These are phyloP conservation scores for Drosophila rufa DNA, from an alignment of 1,140 invertebrate genomes.

Conservation along the genomic window DNA sequence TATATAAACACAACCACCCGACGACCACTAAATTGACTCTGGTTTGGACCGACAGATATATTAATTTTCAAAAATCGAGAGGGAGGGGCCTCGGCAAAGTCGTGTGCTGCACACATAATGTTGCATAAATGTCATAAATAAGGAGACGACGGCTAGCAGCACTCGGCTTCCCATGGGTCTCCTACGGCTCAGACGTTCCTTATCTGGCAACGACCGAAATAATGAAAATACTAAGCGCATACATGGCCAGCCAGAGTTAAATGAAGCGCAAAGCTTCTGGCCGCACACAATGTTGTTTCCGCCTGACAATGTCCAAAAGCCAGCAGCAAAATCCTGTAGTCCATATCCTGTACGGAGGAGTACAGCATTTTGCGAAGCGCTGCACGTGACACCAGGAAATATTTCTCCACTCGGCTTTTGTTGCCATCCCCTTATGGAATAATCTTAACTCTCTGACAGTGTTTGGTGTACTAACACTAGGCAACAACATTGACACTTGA, in stretches of 20 bases:
- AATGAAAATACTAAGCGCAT: slow-evolving; percentile 59
- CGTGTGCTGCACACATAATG: slow-evolving; percentile 63
- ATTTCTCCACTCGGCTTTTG: slow-evolving; percentile 21
- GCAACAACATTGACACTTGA: slow-evolving; percentile 20
- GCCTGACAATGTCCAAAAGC: slow-evolving; percentile 31
- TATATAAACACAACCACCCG: slow-evolving; percentile 2
- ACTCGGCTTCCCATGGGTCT: slow-evolving; percentile 5
- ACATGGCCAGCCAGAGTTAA: slow-evolving; percentile 32
- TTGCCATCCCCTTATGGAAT: slow-evolving; percentile 28
- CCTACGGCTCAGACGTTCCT: slow-evolving; percentile 14
- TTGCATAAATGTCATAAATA: slow-evolving; percentile 67
- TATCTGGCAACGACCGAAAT: slow-evolving; percentile 16
- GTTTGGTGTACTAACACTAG: slow-evolving; percentile 25
- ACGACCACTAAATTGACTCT: slow-evolving; percentile 29
- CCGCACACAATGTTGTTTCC: slow-evolving; percentile 44
- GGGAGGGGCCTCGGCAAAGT: slow-evolving; percentile 5
- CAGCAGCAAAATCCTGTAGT: slow-evolving; percentile 32
- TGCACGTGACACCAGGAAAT: slow-evolving; percentile 48
- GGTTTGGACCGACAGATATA: slow-evolving; percentile 12
- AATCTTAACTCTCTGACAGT: slow-evolving; percentile 5
- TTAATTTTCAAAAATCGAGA: slow-evolving; percentile 34
- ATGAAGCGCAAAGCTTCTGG: slow-evolving; percentile 46
- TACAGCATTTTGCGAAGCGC: slow-evolving; percentile 58
- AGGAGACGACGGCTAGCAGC: slow-evolving; percentile 49
- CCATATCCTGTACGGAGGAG: background rate